These are phyloP conservation scores for Acyrthosiphon pisum DNA, from an alignment of 1,140 invertebrate genomes.

Conservation along the genomic window DNA sequence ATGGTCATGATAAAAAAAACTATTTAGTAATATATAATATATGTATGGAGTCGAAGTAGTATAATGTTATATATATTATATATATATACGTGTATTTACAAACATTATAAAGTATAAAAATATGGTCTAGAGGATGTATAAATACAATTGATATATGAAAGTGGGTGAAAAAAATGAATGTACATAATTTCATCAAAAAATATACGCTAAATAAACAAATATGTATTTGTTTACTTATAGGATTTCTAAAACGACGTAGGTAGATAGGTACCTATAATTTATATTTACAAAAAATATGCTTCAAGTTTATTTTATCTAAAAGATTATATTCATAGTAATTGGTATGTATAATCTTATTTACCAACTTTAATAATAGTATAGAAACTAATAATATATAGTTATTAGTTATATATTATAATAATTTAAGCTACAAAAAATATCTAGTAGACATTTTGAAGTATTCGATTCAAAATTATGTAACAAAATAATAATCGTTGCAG, in stretches of 20 bases:
- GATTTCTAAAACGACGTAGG: background rate
- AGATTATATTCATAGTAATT: background rate
- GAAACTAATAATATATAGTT: background rate
- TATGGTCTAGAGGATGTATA: background rate
- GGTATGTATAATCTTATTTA: background rate
- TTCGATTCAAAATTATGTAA: too few species aligned
- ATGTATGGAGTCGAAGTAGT: background rate
- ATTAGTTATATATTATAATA: too few species aligned
- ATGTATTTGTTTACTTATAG: background rate
- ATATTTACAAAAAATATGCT: background rate
- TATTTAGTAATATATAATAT: background rate
- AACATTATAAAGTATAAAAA: background rate
- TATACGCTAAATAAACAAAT: background rate
- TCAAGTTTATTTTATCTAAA: background rate
- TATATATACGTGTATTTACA: background rate
- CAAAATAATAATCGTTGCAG: too few species aligned
- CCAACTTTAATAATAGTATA: background rate
- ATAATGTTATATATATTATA: background rate
- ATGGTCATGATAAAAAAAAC: background rate
- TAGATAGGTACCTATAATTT: background rate
- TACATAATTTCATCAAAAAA: background rate
- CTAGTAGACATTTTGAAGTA: too few species aligned
- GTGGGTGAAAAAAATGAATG: background rate
- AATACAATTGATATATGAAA: background rate
- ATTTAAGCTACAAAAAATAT: too few species aligned